Evolutionary conservation across 2,797 vertebrate species (phyloP).

Genomic region (Taeniopygia guttata): DNA sequence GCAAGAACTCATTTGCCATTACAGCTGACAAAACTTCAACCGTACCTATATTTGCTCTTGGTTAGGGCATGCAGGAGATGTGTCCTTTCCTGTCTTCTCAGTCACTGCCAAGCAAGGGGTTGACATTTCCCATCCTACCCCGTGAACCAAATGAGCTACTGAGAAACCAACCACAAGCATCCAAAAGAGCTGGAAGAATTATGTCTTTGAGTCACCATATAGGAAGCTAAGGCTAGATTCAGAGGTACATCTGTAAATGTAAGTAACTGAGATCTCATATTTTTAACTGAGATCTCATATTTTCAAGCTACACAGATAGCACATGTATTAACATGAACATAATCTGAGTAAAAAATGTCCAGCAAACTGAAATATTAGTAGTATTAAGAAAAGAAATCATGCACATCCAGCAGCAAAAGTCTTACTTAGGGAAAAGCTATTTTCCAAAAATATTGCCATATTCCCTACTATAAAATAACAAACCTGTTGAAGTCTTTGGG

Average conservation of each 20-base stretch:
- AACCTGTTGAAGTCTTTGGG: background rate
- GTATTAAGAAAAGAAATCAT: background rate
- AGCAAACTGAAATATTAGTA: background rate
- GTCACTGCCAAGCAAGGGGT: background rate
- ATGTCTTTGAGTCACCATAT: background rate
- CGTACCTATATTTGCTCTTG: background rate
- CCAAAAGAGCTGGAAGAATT: background rate
- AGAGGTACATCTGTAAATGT: background rate
- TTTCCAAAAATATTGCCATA: background rate
- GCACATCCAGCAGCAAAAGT: background rate
- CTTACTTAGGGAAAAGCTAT: background rate
- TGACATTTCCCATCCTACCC: background rate
- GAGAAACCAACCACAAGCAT: background rate
- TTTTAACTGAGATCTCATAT: too few species aligned
- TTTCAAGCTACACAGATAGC: background rate
- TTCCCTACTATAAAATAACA: background rate
- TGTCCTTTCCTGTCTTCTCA: background rate
- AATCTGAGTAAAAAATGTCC: background rate
- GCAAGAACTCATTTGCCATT: background rate
- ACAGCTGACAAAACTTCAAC: background rate
- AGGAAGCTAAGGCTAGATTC: background rate
- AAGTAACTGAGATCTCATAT: too few species aligned
- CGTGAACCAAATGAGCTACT: background rate
- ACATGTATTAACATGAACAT: background rate
- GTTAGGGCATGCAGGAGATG: background rate